Conservation (phyloP, 2,113 vertebrate genomes). For the Donacobius atricapilla region DNA sequence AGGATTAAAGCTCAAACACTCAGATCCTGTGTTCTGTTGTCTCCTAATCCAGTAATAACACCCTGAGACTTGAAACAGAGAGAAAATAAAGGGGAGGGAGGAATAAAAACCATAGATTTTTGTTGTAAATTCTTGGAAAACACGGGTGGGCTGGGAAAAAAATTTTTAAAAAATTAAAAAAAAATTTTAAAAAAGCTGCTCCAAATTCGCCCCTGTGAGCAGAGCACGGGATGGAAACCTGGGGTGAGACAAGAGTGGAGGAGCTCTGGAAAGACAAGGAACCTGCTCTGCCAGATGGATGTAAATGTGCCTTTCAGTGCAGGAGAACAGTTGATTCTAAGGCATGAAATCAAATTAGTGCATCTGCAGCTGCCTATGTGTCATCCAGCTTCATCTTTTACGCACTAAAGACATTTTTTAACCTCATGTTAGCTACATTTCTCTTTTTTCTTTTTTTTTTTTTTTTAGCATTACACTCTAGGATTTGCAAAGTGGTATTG, state of each 20-base stretch:
- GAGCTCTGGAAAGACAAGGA: conserved; percentile 62
- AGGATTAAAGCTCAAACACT: conserved; percentile 44
- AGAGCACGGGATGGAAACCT: neutral
- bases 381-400: conserved; percentile 62
- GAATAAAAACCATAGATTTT: neutral
- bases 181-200: too few relatives aligned
- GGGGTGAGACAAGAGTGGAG: conserved; percentile 9
- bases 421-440: conserved; percentile 48
- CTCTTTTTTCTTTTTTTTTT: neutral
- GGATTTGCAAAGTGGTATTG: conserved; percentile 28
- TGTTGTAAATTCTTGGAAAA: neutral
- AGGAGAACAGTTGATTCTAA: conserved; percentile 70
- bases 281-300: conserved; percentile 72
- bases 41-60: neutral
- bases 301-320: conserved; percentile 71
- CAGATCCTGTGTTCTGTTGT: neutral
- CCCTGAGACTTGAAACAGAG: neutral
- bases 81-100: neutral
- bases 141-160: neutral
- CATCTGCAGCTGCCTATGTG: conserved; percentile 80
- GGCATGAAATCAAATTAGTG: conserved; percentile 91
- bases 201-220: conserved; percentile 35
- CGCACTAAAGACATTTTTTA: conserved; percentile 70
- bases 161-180: neutral
- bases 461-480: neutral